Base-by-base conservation (phyloP, 92 coral and sea anemone species). In the Parazoanthus darwini region DNA sequence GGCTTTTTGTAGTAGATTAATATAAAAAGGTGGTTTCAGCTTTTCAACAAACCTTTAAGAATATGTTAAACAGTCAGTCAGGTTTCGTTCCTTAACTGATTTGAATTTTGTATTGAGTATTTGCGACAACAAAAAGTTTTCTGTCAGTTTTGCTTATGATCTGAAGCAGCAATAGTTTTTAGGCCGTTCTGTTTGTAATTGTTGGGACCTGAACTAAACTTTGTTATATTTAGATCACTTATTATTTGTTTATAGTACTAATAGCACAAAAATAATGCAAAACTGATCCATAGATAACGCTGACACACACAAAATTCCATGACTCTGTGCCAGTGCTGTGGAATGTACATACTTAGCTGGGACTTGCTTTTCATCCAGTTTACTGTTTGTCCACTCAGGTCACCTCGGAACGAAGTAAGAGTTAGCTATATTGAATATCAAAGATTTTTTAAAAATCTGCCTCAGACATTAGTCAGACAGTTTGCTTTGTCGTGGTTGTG, bases 11-110 rank as follows among this genome's bases (percentile, higher is more conserved):
- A 59, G 65, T 36, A 25, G 38, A 26, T 59, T 48, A 26, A n/a
- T 25, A 25, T 26, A 51, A 84, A 37, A 16, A 25, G n/a, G 79
- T 84, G 67, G 78, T 70, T 20, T 70, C 43, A 33, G 68, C 44
- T 84, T 82, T 84, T 84, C 87, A 84, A 70, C 87, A 84, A 70
- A 73, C 39, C 87, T 44, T 71, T 68, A 44, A 44, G 66, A 67
- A 35, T 38, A 44, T 83, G 59, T 83, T 25, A 70, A 67, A 42
- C 63, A 18, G 77, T 73, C 42, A 18, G 65, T 8, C 63, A 71
- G 18, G 7, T 44, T 46, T 82, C 87, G 67, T 84, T 71, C 87
- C 79, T 29, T 11, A 84, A 42, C 65, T 71, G 79, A 29, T 51
- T 84, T 37, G 18, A 68, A 84, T 84, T 84, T 84, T 35, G 85